Base-by-base conservation (phyloP, 2,113 vertebrate genomes). In the Hypocryptadius cinnamomeus region DNA sequence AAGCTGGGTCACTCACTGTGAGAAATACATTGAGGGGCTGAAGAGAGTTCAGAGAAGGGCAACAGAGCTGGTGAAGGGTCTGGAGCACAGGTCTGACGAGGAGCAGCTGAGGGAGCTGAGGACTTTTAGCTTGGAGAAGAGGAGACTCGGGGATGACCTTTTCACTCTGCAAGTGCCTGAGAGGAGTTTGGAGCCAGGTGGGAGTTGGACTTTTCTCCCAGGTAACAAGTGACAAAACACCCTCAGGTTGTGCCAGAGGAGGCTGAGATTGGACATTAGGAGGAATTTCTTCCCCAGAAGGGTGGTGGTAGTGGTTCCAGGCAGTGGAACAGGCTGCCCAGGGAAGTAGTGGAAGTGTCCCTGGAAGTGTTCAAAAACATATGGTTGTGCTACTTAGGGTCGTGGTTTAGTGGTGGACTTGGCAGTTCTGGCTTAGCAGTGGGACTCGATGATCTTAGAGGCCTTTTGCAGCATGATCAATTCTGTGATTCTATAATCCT, bases 1-100 rank as follows among this genome's bases (percentile, higher is more conserved):
- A 63, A 85, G 21, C 25, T 87, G 63, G 47, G 35, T 30, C 31
- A 18, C 12, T 69, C 40, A 4, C 22, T 56, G 5, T 68, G 14
- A 63, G 47, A 42, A 69, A 20, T 47, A 69, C 48, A 37, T 2
- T 54, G 54, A 61, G 8, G 40, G 7, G 25, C 70, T 69, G 56
- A 35, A 63, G 35, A 0, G 1, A 13, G 31, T 42, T 35, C 56
- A 16, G 63, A 28, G 54, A 48, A 37, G 10, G 63, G 25, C 87
- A 48, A 1, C 0, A 0, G 35, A 63, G 18, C 40, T 63, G 54
- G 8, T 5, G 63, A 42, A 42, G 56, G 35, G 12, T 37, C 40
- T 77, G 79, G 30, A 56, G 27, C 30, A 56, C 31, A 20, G 6
- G 8, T 42, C 15, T 42, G 18, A 10, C 42, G 40, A 54, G 47